Conservation (phyloP, 92 coral and sea anemone species). For the Siderastrea radians region DNA sequence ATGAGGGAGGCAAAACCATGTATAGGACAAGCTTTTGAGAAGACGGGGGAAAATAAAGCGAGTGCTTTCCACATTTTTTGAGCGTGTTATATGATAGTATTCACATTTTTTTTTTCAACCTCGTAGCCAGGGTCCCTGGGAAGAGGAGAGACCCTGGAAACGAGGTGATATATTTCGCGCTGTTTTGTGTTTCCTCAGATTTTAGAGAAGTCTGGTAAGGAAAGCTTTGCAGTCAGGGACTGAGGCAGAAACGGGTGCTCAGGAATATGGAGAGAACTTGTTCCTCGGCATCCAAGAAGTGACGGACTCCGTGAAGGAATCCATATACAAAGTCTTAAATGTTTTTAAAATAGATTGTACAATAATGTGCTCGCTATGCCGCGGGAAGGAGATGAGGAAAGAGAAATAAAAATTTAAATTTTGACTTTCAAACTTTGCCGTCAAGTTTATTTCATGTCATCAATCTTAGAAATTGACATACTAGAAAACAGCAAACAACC, state of each 20-base stretch:
- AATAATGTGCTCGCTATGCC: constrained; percentile 11
- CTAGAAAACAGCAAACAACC: too few species aligned
- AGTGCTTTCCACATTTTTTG: too few species aligned
- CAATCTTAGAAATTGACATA: not conserved
- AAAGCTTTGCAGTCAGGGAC: not conserved
- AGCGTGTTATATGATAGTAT: too few species aligned
- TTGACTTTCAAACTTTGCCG: not conserved
- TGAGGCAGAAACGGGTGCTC: not conserved
- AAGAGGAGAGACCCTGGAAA: too few species aligned
- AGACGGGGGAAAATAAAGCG: too few species aligned
- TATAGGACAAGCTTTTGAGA: too few species aligned
- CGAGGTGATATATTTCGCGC: too few species aligned
- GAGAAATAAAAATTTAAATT: not conserved
- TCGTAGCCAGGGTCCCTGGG: too few species aligned
- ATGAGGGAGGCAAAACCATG: too few species aligned
- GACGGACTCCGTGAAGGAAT: not conserved
- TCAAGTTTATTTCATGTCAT: not conserved
- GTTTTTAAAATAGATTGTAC: constrained; percentile 17
- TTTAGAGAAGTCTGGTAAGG: constrained; percentile 3
- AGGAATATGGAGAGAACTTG: not conserved
- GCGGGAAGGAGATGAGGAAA: not conserved
- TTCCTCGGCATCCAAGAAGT: not conserved
- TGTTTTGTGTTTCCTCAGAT: constrained; percentile 7
- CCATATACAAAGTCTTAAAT: not conserved
- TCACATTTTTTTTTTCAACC: too few species aligned